Percentiles rank a stretch among this genome's conserved stretches.
Evolutionary conservation across 2,797 vertebrate species (phyloP).

Genomic region (Percopsis omiscomaycus): DNA sequence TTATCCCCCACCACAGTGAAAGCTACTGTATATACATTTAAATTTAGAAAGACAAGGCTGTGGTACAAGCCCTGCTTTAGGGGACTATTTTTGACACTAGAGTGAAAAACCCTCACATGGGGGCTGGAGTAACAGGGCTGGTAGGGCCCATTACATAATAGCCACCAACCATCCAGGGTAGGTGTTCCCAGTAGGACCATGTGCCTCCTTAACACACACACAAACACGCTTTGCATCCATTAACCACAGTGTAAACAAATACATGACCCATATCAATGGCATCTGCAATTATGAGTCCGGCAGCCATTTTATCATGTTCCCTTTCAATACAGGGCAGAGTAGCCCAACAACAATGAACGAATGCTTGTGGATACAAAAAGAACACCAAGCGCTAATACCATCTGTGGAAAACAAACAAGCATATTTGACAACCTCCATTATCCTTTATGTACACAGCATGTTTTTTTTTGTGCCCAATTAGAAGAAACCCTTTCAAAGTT

Average conservation of each 20-base stretch:
- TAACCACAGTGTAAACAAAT: slow-evolving; percentile 33
- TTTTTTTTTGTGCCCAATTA: neutral
- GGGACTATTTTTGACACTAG: neutral
- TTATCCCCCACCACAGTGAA: neutral
- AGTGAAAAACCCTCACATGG: slow-evolving; percentile 18
- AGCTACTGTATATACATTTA: neutral
- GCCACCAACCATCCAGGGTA: slow-evolving; percentile 25
- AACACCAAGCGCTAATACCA: too few relatives aligned
- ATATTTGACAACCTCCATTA: neutral
- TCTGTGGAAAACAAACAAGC: neutral
- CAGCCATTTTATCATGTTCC: neutral
- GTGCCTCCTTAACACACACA: slow-evolving; percentile 2
- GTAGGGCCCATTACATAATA: slow-evolving; percentile 33
- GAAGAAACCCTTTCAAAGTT: neutral
- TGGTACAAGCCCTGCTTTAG: neutral
- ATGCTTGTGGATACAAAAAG: neutral
- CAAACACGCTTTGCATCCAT: slow-evolving; percentile 25
- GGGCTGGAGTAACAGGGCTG: neutral
- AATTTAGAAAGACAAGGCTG: neutral
- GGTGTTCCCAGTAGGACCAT: slow-evolving; percentile 18
- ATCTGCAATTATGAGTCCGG: slow-evolving; percentile 45
- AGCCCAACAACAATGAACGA: neutral
- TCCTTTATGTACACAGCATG: neutral
- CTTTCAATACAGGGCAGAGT: neutral
- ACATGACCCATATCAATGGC: slow-evolving; percentile 35